Evolutionary conservation across 2,113 vertebrate species (phyloP).

Genomic region (Semnornis frantzii): DNA sequence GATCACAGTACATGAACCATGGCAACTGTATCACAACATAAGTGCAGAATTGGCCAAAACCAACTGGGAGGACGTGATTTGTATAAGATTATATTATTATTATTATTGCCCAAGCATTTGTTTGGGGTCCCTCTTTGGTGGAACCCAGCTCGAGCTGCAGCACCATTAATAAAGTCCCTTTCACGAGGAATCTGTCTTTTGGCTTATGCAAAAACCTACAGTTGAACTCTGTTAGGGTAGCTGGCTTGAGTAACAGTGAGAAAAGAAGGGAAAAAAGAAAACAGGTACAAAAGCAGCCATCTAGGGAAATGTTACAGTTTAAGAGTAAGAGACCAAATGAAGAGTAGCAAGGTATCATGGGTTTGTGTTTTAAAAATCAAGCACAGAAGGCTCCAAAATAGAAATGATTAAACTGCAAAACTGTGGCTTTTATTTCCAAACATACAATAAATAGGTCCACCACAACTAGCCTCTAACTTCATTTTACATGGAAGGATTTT

Average conservation of each 20-base stretch:
- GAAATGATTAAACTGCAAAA: constrained; percentile 59
- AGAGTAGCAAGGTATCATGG: accelerated
- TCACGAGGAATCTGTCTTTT: not conserved
- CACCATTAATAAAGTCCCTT: not conserved
- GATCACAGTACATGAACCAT: not conserved
- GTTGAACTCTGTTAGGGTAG: accelerated
- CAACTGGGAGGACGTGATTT: not conserved
- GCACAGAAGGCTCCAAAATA: not conserved
- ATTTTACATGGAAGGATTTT: constrained; percentile 65
- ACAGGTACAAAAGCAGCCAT: not conserved
- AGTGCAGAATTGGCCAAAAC: not conserved
- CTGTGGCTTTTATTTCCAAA: constrained; percentile 73
- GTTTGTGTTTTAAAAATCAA: not conserved
- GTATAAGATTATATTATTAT: not conserved
- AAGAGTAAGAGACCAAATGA: not conserved
- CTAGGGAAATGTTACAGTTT: not conserved
- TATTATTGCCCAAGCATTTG: not conserved
- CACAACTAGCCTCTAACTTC: constrained; percentile 68
- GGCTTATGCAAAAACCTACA: accelerated
- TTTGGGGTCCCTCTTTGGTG: not conserved
- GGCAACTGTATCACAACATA: not conserved
- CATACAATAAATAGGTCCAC: constrained; percentile 71
- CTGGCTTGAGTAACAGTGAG: not conserved
- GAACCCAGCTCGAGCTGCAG: not conserved
- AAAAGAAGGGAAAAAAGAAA: not conserved